A percentile compares a stretch with the other conserved stretches of the same genome.
Evolutionary conservation across 2,113 vertebrate species (phyloP).

Genomic region (Ahaetulla prasina): DNA sequence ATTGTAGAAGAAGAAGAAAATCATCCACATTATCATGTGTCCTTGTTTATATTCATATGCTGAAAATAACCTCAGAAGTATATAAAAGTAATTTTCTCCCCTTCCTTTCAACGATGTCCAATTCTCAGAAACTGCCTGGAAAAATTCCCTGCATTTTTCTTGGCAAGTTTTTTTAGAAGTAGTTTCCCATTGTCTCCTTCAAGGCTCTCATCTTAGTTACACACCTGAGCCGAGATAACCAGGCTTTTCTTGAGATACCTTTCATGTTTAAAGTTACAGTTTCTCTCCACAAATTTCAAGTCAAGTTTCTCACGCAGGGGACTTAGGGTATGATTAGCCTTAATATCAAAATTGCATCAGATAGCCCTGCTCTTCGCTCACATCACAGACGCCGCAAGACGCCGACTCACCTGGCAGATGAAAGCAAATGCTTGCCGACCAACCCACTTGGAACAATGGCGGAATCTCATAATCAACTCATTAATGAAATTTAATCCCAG

Average conservation of each 20-base stretch:
- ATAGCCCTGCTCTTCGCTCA: background rate
- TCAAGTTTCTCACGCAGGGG: background rate
- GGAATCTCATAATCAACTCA: constrained; percentile 64
- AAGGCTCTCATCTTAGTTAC: background rate
- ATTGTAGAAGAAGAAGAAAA: background rate
- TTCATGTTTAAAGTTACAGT: background rate
- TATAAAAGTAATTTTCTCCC: background rate
- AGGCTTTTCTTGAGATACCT: background rate
- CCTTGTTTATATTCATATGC: background rate
- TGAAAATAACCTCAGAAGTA: background rate
- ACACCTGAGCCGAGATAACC: background rate
- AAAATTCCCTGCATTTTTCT: background rate
- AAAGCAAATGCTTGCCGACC: constrained; percentile 75
- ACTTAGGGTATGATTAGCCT: background rate
- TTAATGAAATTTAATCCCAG: constrained; percentile 68
- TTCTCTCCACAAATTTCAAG: background rate
- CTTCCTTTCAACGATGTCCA: background rate
- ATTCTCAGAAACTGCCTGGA: background rate
- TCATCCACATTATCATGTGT: background rate
- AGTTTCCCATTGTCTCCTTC: background rate
- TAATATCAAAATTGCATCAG: background rate
- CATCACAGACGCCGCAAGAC: background rate
- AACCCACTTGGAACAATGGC: constrained; percentile 72
- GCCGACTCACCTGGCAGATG: constrained; percentile 71
- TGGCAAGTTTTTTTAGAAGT: background rate